Conservation (phyloP, 2,888 invertebrate species). For the Acrocera orbiculus region DNA sequence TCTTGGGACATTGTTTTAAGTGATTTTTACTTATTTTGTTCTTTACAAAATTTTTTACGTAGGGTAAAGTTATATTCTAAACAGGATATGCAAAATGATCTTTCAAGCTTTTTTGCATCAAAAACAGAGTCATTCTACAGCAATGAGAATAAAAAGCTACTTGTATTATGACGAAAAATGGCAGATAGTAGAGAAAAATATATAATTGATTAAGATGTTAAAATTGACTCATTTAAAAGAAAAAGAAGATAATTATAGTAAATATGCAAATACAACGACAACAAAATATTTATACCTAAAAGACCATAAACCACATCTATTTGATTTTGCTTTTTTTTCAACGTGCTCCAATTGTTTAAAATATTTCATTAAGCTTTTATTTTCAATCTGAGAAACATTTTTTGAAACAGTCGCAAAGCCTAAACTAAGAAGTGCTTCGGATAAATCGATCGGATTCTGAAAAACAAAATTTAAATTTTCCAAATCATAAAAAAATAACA, state of each 20-base stretch:
- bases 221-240: neutral
- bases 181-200: too few relatives aligned
- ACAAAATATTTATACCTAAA: conserved; percentile 11
- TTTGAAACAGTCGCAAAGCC: conserved; percentile 22
- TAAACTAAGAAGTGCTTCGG: conserved; percentile 25
- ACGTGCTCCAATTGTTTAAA: conserved; percentile 22
- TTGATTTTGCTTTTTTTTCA: conserved; percentile 16
- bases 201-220: too few relatives aligned
- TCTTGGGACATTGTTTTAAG: too few relatives aligned
- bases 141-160: too few relatives aligned
- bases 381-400: conserved; percentile 6
- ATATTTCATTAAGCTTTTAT: conserved; percentile 16
- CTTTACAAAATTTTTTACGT: too few relatives aligned
- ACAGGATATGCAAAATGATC: too few relatives aligned
- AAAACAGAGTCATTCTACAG: too few relatives aligned
- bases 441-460: conserved; percentile 17
- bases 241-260: neutral
- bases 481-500: neutral
- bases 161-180: too few relatives aligned
- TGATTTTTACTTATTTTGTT: too few relatives aligned
- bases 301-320: conserved; percentile 14
- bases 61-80: too few relatives aligned
- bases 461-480: neutral
- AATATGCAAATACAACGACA: too few relatives aligned
- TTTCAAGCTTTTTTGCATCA: too few relatives aligned